Conservation (phyloP, 2,797 vertebrate genomes). For the Heterohyrax brucei region DNA sequence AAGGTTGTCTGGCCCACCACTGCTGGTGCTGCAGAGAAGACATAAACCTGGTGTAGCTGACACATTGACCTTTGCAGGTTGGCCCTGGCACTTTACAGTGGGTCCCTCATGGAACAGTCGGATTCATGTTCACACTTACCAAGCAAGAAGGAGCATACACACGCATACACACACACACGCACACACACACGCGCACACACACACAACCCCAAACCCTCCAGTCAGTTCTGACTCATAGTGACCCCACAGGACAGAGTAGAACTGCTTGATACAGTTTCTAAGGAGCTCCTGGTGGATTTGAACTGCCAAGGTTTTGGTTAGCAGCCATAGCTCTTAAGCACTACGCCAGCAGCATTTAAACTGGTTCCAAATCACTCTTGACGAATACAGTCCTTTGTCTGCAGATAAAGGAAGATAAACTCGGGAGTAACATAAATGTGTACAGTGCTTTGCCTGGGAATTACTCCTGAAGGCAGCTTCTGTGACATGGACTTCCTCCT, state of each 20-base stretch:
- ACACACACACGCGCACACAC: too few species aligned
- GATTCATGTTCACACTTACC: background rate
- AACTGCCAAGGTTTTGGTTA: too few species aligned
- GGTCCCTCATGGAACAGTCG: background rate
- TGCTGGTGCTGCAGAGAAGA: background rate
- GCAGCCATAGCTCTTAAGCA: too few species aligned
- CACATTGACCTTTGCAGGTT: background rate
- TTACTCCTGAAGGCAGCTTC: background rate
- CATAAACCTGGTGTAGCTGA: background rate
- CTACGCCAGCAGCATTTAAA: background rate
- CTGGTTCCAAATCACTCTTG: background rate
- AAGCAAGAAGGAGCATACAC: too few species aligned
- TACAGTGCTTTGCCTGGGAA: background rate
- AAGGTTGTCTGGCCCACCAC: background rate
- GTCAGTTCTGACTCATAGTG: too few species aligned
- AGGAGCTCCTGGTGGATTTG: too few species aligned
- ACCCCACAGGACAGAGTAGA: too few species aligned
- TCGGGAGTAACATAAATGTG: background rate
- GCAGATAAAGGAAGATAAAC: background rate
- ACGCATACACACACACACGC: too few species aligned
- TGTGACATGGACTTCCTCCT: background rate
- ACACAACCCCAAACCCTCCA: too few species aligned
- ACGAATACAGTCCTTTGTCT: background rate
- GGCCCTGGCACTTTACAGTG: background rate
- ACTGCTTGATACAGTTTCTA: too few species aligned